Percentiles rank a stretch among this genome's conserved stretches.
Evolutionary conservation across 2,797 vertebrate species (phyloP).

Genomic region (Hipposideros larvatus): DNA sequence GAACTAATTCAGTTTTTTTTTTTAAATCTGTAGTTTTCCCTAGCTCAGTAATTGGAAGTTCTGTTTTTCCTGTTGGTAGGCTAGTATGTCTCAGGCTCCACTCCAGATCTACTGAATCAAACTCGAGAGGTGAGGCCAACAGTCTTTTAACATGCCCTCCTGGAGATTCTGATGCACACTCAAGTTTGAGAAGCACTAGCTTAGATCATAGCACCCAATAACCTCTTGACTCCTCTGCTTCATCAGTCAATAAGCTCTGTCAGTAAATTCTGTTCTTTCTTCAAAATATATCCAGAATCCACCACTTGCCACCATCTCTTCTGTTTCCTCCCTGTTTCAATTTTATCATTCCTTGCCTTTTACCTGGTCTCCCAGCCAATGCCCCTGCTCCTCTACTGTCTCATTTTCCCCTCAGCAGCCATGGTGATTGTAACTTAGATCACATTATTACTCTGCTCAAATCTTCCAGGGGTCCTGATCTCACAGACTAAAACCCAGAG

Average conservation of each 20-base stretch:
- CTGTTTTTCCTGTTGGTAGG: not conserved
- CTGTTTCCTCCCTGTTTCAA: not conserved
- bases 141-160: not conserved
- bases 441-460: not conserved
- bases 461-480: not conserved
- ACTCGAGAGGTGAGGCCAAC: not conserved
- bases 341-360: not conserved
- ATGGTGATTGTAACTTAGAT: not conserved
- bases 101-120: not conserved
- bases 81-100: not conserved
- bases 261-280: not conserved
- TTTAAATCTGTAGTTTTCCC: not conserved
- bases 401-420: not conserved
- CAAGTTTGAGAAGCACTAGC: not conserved
- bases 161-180: not conserved
- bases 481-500: not conserved
- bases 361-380: not conserved
- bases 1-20: not conserved
- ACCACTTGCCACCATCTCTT: not conserved
- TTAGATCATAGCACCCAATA: not conserved
- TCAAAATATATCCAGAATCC: not conserved
- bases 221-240: not conserved
- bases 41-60: not conserved
- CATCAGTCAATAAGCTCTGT: not conserved
- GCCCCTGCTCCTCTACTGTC: not conserved